phyloP scores from a whole-genome alignment of 2,113 vertebrate genomes.

The Clarias batrachus region DNA sequence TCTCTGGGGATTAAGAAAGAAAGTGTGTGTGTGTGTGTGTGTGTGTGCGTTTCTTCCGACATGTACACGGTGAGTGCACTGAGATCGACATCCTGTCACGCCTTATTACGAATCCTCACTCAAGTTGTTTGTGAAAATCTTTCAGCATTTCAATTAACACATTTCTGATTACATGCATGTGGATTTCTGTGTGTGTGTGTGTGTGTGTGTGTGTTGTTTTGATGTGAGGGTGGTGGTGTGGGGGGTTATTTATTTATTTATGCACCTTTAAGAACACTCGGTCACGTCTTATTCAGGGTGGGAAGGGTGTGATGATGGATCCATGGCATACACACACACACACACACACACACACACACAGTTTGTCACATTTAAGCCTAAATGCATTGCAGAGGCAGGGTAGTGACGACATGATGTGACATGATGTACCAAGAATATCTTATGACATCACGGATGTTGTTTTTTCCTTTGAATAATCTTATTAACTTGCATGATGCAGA shows the following conservation, averaged over 20 bases:
- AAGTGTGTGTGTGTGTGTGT: not conserved
- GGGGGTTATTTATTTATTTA: not conserved
- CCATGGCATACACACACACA: too few relatives aligned
- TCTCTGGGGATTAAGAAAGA: not conserved
- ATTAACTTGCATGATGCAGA: not conserved
- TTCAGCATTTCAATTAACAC: not conserved
- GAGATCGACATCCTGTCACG: constrained; percentile 1
- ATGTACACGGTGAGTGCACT: not conserved
- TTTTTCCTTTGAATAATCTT: not conserved
- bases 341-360: too few relatives aligned
- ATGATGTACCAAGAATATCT: not conserved
- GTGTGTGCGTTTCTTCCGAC: not conserved
- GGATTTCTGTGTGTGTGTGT: not conserved
- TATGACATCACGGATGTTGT: constrained; percentile 1
- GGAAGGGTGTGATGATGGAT: not conserved
- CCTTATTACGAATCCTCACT: not conserved
- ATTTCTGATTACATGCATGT: not conserved
- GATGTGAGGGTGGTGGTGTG: not conserved
- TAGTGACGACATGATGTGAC: not conserved
- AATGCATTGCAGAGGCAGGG: not conserved
- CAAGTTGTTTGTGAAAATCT: not conserved
- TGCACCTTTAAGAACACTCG: not conserved
- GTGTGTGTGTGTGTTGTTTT: not conserved
- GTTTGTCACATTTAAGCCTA: not conserved
- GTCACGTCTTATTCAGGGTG: not conserved